Conservation (phyloP, 2,113 vertebrate genomes). For the Poeciliopsis retropinna region DNA sequence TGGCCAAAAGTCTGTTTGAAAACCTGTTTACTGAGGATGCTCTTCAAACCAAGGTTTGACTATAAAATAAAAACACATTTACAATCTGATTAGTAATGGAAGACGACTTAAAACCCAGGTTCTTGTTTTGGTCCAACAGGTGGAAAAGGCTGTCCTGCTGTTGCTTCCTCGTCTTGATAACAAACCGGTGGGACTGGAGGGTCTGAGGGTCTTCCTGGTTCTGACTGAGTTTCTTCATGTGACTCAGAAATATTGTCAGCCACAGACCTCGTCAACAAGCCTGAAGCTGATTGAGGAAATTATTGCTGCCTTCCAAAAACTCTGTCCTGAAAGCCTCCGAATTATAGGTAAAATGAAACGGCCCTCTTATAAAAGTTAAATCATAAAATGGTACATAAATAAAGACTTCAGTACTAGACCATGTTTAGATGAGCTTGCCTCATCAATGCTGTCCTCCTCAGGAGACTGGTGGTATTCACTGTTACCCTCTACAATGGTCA, state of each 20-base stretch:
- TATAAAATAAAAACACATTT: neutral
- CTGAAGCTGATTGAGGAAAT: constrained; percentile 27
- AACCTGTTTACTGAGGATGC: constrained; percentile 43
- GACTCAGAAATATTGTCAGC: constrained; percentile 3
- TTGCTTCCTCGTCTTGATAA: constrained; percentile 32
- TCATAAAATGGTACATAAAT: too few species aligned
- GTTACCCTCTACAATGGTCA: neutral
- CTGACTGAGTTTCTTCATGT: constrained; percentile 57
- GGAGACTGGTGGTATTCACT: constrained; percentile 9
- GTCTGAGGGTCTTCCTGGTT: constrained; percentile 60
- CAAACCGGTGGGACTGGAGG: constrained; percentile 44
- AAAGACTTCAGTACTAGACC: neutral
- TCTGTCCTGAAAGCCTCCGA: constrained; percentile 43
- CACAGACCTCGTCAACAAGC: neutral
- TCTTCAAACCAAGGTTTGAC: constrained; percentile 57
- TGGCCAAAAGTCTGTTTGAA: constrained; percentile 48
- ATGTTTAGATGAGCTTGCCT: neutral
- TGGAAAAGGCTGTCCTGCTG: constrained; percentile 22
- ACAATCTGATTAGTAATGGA: neutral
- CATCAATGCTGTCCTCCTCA: neutral
- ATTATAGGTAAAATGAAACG: constrained; percentile 51
- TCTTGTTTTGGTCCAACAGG: constrained; percentile 28
- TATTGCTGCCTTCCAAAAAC: constrained; percentile 27
- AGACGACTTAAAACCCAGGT: neutral
- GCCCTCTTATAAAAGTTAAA: too few species aligned